Percentiles rank a stretch among this genome's conserved stretches.
Conservation (phyloP, 2,113 vertebrate species). For the Corythaixoides concolor region DNA sequence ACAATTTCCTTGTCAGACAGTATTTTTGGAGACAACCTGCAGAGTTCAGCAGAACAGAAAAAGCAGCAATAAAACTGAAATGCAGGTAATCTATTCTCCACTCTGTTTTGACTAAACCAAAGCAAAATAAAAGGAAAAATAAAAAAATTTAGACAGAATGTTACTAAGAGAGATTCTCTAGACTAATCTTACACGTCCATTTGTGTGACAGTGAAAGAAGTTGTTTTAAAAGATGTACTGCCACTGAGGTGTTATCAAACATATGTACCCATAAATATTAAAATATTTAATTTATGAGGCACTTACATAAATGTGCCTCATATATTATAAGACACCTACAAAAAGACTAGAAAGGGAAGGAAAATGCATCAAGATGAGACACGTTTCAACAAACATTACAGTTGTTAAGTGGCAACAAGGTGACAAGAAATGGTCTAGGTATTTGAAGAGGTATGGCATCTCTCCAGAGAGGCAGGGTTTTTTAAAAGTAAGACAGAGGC, state of each 20-base stretch:
- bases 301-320: not conserved
- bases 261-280: not conserved
- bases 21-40: slow-evolving; percentile 6
- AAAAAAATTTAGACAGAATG: not conserved
- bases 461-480: not conserved
- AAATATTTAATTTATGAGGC: not conserved
- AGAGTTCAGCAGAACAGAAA: not conserved
- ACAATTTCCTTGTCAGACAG: slow-evolving; percentile 35
- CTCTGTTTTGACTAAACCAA: slow-evolving; percentile 1
- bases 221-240: not conserved
- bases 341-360: not conserved
- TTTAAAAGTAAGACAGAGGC: not conserved
- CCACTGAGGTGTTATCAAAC: not conserved
- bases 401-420: not conserved
- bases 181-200: not conserved
- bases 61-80: not conserved
- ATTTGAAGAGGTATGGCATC: not conserved
- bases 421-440: not conserved
- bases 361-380: not conserved
- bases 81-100: not conserved
- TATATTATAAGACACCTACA: not conserved
- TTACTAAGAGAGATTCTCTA: not conserved
- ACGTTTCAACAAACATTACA: not conserved
- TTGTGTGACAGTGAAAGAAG: not conserved
- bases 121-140: not conserved